Base-by-base conservation (phyloP, 2,888 invertebrate genomes). In the Dyspetes luteomarginatus region DNA sequence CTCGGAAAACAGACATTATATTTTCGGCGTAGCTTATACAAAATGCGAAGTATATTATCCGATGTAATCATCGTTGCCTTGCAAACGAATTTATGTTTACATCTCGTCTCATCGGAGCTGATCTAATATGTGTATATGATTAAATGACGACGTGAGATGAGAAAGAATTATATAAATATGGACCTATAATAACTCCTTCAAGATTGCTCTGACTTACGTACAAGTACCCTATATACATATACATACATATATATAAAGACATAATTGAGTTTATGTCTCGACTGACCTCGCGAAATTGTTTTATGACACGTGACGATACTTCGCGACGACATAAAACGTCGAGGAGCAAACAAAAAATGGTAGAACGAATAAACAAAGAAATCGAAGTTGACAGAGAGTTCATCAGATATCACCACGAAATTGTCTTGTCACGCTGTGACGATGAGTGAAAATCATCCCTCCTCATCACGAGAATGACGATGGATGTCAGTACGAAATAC, bases 401-500 rank as follows among this genome's bases (percentile, higher is more conserved):
- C 62, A 58, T 45, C 9, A 12, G 48, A 48, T 48, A 7, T 28
- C 58, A 64, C 45, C 22, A 30, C 50, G 41, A 64, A 77, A 77
- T 77, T 64, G 77, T 71, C 77, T 64, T 43, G 77, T 77, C 77
- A 77, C 64, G 30, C 19, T 48, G 17, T 17, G 36, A 48, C 72
- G 77, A n/a, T n/a, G n/a, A 56, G 71, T 30, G 36, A 36, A 58
- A 28, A 58, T 72, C 36, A 64, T 65, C 58, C 72, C 65, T 80
- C 72, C 76, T 80, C 80, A 80, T 80, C 64, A 48, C 24, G 60
- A 65, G 68, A 60, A 62, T n/a, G 73, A 41, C 43, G 64, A 62
- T 58, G 30, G 28, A 26, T 71, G 79, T 74, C 68, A 64, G 41
- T 58, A 56, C 28, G 69, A 58, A 4, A 45, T 7, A 48, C 41